A percentile compares a stretch with the other conserved stretches of the same genome.
These are phyloP conservation scores for Coptodon rendalli DNA, from an alignment of 2,113 vertebrate genomes.

Conservation along the genomic window DNA sequence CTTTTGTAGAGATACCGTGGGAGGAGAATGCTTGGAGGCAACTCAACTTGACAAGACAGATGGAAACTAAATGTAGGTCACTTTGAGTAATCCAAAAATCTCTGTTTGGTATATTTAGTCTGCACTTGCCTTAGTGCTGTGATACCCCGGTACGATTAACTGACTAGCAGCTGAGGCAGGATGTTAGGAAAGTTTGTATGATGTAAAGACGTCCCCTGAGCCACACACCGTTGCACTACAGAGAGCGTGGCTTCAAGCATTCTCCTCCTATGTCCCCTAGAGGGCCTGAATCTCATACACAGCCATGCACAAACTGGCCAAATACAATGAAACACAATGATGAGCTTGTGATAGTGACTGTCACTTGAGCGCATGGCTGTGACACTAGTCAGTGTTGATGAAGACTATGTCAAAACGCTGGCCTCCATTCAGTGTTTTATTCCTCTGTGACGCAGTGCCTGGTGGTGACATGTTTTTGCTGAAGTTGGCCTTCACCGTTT, in stretches of 20 bases:
- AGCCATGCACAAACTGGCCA: neutral
- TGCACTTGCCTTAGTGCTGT: neutral
- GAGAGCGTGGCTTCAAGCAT: conserved; percentile 27
- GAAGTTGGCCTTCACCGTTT: neutral
- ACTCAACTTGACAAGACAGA: neutral
- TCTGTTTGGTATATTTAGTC: neutral
- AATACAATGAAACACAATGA: neutral
- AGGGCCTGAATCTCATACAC: neutral
- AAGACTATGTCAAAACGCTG: neutral
- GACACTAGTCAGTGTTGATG: neutral
- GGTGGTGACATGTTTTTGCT: neutral
- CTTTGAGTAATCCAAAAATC: neutral
- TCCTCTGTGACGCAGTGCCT: neutral
- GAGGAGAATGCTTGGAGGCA: conserved; percentile 43
- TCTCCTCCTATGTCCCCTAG: conserved; percentile 13
- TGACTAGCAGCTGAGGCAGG: neutral
- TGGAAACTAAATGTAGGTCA: neutral
- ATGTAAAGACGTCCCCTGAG: neutral
- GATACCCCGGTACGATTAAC: neutral
- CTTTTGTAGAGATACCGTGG: neutral
- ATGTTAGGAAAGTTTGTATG: neutral
- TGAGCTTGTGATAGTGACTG: neutral
- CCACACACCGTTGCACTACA: neutral
- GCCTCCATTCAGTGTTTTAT: conserved; percentile 4
- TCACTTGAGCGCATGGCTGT: neutral